A percentile compares a stretch with the other conserved stretches of the same genome.
These are phyloP conservation scores for Pinna nobilis DNA, from an alignment of 1,140 invertebrate genomes.

Conservation along the genomic window DNA sequence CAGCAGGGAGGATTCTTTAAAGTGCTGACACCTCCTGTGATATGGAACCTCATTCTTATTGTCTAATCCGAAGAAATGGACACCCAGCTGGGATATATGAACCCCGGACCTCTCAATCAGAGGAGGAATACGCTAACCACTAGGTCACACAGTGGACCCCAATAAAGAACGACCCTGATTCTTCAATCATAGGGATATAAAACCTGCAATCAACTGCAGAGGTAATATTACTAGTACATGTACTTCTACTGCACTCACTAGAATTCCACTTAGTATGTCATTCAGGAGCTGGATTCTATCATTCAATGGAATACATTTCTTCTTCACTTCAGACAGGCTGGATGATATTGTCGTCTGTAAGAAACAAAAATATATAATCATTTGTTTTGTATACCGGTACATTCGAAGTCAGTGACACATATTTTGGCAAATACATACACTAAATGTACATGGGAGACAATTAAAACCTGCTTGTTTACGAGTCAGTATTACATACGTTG, in stretches of 20 bases:
- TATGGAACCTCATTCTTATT: no score
- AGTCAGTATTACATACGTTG: background rate
- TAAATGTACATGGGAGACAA: background rate
- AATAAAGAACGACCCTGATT: no score
- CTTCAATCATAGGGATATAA: background rate
- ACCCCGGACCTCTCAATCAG: background rate
- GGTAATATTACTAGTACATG: background rate
- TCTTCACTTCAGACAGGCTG: conserved; percentile 30
- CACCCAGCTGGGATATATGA: background rate
- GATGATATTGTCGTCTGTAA: conserved; percentile 35
- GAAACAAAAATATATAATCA: background rate
- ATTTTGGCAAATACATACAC: background rate
- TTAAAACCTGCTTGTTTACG: background rate
- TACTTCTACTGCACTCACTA: conserved; percentile 14
- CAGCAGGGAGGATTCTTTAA: no score
- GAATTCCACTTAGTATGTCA: conserved; percentile 31
- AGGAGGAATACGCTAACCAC: no score
- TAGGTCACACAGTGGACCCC: background rate
- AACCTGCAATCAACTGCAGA: background rate
- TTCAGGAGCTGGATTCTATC: conserved; percentile 38
- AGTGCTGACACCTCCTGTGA: no score
- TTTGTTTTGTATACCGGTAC: no score
- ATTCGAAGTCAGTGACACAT: no score
- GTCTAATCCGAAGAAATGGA: no score
- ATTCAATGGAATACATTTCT: conserved; percentile 26